phyloP scores from a whole-genome alignment of 2,888 invertebrate genomes.

The Epinotia nisella region DNA sequence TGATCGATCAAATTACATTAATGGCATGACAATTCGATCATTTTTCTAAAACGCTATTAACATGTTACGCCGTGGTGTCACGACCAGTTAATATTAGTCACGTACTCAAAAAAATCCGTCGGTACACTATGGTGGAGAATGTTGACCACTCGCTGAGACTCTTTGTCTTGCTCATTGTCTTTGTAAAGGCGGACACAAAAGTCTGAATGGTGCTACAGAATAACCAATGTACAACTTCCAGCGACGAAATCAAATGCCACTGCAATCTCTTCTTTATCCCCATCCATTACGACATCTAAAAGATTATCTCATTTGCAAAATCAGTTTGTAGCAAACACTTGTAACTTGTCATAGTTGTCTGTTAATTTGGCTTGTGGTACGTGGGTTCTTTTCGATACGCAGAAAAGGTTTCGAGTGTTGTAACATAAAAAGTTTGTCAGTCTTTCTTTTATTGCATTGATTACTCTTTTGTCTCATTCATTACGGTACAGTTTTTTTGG shows the following conservation, averaged over 20 bases:
- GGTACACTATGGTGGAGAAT: conserved; percentile 64
- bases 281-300: conserved; percentile 47
- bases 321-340: conserved; percentile 68
- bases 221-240: conserved; percentile 45
- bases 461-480: conserved; percentile 66
- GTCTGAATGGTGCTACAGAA: conserved; percentile 64
- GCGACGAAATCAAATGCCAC: conserved; percentile 20
- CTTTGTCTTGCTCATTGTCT: conserved; percentile 79
- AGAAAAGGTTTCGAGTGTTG: conserved; percentile 67
- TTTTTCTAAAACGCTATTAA: conserved; percentile 38
- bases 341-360: conserved; percentile 82
- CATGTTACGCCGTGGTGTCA: conserved; percentile 41
- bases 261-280: conserved; percentile 52
- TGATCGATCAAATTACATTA: conserved; percentile 42
- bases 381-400: conserved; percentile 66
- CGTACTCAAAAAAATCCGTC: conserved; percentile 57
- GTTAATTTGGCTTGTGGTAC: conserved; percentile 78
- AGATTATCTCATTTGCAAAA: conserved; percentile 45
- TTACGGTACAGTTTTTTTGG: conserved; percentile 42
- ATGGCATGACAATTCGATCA: conserved; percentile 38
- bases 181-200: conserved; percentile 70
- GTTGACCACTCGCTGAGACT: conserved; percentile 77
- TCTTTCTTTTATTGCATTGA: conserved; percentile 61
- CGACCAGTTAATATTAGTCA: conserved; percentile 53
- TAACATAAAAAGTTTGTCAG: conserved; percentile 61